Percentiles rank a stretch among this genome's conserved stretches.
Evolutionary conservation across 2,113 vertebrate genomes (phyloP).

Genomic region (Nettapus auritus): DNA sequence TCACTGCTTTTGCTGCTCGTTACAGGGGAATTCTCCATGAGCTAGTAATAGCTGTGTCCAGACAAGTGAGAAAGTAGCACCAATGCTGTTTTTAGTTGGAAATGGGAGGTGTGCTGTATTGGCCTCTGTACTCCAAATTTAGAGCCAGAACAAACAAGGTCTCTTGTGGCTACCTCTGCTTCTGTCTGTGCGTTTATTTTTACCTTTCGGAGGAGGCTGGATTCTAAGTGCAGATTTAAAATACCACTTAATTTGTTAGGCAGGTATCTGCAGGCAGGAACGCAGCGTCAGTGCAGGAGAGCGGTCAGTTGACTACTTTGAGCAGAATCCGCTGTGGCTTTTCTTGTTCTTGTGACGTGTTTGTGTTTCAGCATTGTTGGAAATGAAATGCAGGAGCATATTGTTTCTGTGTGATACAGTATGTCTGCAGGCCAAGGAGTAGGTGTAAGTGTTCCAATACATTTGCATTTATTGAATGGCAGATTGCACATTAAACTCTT

Average conservation of each 20-base stretch:
- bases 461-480: neutral
- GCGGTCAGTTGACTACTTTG: neutral
- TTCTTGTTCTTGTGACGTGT: neutral
- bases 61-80: neutral
- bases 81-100: neutral
- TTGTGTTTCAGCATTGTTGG: neutral
- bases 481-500: neutral
- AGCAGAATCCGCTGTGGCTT: neutral
- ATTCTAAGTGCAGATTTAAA: slow-evolving; percentile 34
- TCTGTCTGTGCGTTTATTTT: neutral
- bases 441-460: neutral
- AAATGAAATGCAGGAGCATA: neutral
- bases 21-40: neutral
- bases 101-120: neutral
- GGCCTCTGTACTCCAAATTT: slow-evolving; percentile 20
- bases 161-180: neutral
- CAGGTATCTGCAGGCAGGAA: neutral
- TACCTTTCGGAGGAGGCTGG: slow-evolving; percentile 21
- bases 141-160: neutral
- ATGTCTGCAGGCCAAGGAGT: neutral
- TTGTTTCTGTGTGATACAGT: neutral
- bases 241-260: neutral
- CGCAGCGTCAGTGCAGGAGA: neutral
- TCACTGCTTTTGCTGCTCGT: neutral
- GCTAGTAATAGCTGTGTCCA: neutral